These are phyloP conservation scores for Nephrotoma flavescens DNA, from an alignment of 2,888 invertebrate genomes.

Conservation along the genomic window DNA sequence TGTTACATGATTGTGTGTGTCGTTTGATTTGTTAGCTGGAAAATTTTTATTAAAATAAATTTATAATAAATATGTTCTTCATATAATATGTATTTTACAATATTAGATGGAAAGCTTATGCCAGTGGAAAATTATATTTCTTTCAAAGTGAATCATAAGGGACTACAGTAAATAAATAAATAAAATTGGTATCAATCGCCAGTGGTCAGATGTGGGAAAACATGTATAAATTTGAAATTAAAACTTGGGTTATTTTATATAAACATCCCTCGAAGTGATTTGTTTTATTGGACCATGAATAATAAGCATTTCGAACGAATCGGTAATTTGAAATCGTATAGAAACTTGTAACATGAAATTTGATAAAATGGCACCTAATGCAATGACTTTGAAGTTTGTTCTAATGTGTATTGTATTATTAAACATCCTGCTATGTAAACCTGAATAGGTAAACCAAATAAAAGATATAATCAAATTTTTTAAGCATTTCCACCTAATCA, in stretches of 20 bases:
- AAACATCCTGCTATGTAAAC: no score
- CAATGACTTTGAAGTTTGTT: no score
- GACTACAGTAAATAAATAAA: background rate
- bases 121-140: background rate
- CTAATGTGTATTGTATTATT: no score
- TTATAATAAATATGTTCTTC: background rate
- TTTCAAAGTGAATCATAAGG: background rate
- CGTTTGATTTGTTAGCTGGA: background rate
- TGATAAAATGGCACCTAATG: no score
- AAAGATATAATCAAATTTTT: no score
- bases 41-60: background rate
- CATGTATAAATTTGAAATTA: background rate
- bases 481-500: no score
- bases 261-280: background rate
- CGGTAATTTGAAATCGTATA: background rate
- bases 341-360: background rate
- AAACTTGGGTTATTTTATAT: background rate
- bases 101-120: background rate
- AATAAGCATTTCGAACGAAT: background rate
- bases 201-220: background rate
- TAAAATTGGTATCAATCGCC: background rate
- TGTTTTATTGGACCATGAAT: background rate
- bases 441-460: no score
- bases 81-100: no score
- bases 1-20: background rate